Conservation (phyloP, 2,113 vertebrate genomes). For the Aptenodytes patagonicus region DNA sequence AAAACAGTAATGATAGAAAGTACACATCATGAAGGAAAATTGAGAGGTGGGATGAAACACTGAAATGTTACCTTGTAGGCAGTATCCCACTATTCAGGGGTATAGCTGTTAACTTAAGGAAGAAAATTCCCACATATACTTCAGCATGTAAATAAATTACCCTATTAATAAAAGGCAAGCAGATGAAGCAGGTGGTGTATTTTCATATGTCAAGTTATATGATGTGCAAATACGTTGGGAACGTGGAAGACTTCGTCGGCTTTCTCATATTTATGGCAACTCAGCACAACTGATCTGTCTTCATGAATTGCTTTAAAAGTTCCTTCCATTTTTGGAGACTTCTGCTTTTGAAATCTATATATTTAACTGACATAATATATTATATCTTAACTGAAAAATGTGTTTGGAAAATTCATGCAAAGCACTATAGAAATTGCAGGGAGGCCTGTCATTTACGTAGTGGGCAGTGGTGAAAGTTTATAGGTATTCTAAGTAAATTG, state of each 20-base stretch:
- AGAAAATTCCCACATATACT: not conserved
- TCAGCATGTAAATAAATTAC: not conserved
- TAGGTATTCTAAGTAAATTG: not conserved
- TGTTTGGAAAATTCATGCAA: not conserved
- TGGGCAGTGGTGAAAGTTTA: not conserved
- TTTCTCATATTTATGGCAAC: not conserved
- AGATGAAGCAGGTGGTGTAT: not conserved
- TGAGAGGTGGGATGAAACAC: not conserved
- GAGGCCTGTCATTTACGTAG: not conserved
- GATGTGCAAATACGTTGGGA: not conserved
- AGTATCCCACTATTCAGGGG: not conserved
- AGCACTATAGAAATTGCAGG: not conserved
- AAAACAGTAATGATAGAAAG: not conserved
- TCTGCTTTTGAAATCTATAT: not conserved
- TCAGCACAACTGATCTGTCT: not conserved
- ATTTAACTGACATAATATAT: not conserved
- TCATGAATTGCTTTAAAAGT: not conserved
- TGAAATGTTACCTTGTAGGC: not conserved
- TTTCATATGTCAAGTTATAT: not conserved
- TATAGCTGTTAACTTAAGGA: not conserved
- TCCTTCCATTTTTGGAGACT: not conserved
- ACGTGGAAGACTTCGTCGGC: not conserved
- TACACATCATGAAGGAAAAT: not conserved
- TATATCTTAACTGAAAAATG: not conserved
- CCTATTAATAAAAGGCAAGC: not conserved